Base-by-base conservation (phyloP, 2,888 invertebrate species). In the Camptogramma bilineatum region DNA sequence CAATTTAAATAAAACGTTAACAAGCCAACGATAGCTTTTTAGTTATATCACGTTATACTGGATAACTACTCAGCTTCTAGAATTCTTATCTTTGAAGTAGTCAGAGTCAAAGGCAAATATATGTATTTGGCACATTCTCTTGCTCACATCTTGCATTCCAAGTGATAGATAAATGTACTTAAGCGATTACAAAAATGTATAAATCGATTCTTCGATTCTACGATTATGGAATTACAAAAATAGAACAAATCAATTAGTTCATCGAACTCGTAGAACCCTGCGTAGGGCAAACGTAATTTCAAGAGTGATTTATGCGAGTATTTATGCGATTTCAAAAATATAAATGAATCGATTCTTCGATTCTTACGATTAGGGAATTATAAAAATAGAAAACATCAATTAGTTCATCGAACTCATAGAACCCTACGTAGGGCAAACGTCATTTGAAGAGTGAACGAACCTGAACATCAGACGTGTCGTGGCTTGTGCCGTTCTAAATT, bases 381-480 rank as follows among this genome's bases (percentile, higher is more conserved):
- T 44, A 44, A 44, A 44, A 16, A 52, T 58, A 58, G 51, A 47
- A n/a, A 5, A 70, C 59, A 52, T 70, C 52, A 67, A 63, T 44
- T 39, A 57, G 63, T 63, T 70, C 61, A 61, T 51, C 62, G 69
- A 65, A 66, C 72, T 61, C 34, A 13, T 53, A 53, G 48, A 64
- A 68, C 65, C 72, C 61, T 63, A 65, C 13, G 13, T 13, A 72
- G 73, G 73, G 73, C 73, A 66, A 66, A 72, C 73, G 65, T 71
- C 66, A 71, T 69, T 58, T 61, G 67, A 84, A 83, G 90, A 87
- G 92, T 91, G 90, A 92, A 91, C 91, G 92, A 90, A 90, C 91
- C 73, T 74, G 70, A 74, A 68, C 62, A 71, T 78, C 76, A 74
- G 73, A 82, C 84, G 77, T 78, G 84, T 80, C 81, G 81, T 80